Evolutionary conservation across 2,888 invertebrate species (phyloP), one percentile per base, ranked within the genome.

Genomic region (Chouioia cunea): DNA sequence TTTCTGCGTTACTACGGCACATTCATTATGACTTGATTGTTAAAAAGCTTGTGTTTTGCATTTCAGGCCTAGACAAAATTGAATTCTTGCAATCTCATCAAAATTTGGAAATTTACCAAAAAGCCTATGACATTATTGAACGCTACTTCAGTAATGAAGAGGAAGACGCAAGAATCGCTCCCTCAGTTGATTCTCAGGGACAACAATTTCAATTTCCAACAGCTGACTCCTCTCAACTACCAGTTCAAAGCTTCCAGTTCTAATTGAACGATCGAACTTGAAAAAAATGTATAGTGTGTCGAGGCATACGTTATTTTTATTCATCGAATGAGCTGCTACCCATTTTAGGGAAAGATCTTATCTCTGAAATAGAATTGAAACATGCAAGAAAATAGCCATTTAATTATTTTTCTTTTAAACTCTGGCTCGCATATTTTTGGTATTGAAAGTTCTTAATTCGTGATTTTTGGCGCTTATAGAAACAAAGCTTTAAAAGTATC

Each of bases 31-130:
- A 27, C 36, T 47, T 46, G n/a, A n/a, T 56, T 36, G 36, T 22
- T n/a, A 48, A 10, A 23, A 66, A 8, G 27, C 43, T 36, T 1
- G 4, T 36, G 12, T 36, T 36, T 36, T 36, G 10, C 6, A 12
- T 88, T 86, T 16, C 82, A 96, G 96, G 98, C 82, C 89, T 99
- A 85, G 98, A 99, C 85, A 98, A 98, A 89, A 97, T 99, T 77
- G 98, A 99, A 87, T 98, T 95, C 87, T 89, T 99, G 63, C 98
- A 99, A 86, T 96, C 97, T 54, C 97, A 99, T 85, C 96, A 97
- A 86, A 98, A 98, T 84, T 91, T 95, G 86, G 97, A 98, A 79
- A 96, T 99, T 77, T 99, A 98, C 87, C 93, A 97, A 86, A 97
- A 97, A 87, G 95, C 97, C 62, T 98, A 96, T 85, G 95, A 97